These are phyloP conservation scores for Coenonympha glycerion DNA, from an alignment of 2,888 invertebrate species.

Conservation along the genomic window DNA sequence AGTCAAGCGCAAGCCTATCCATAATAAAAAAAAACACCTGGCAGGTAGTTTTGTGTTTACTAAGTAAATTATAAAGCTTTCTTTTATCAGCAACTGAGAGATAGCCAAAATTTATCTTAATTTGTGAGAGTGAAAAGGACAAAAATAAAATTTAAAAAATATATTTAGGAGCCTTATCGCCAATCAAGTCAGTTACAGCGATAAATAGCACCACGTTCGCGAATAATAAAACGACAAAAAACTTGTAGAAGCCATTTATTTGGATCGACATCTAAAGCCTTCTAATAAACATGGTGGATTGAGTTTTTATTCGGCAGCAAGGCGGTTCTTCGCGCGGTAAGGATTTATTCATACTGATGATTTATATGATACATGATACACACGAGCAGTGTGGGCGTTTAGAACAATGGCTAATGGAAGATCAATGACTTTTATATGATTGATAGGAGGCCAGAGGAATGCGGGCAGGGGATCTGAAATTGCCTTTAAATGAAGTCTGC, in stretches of 20 bases:
- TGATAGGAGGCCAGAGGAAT: background rate
- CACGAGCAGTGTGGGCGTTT: background rate
- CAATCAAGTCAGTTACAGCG: background rate
- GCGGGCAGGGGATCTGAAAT: too few relatives aligned
- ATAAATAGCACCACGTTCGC: background rate
- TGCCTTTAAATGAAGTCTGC: too few relatives aligned
- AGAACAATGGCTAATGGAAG: background rate
- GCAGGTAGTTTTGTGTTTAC: too few relatives aligned
- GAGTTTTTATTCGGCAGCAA: constrained; percentile 36
- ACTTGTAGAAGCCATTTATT: background rate
- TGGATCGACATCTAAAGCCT: background rate
- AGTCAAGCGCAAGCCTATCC: too few relatives aligned
- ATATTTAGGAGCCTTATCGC: background rate
- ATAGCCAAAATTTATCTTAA: too few relatives aligned
- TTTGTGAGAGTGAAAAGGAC: too few relatives aligned
- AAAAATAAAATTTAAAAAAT: too few relatives aligned
- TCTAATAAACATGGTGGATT: constrained; percentile 38
- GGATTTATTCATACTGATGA: background rate
- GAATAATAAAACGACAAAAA: background rate
- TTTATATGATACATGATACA: background rate
- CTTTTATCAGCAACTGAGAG: too few relatives aligned
- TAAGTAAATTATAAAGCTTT: too few relatives aligned
- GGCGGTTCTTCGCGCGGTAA: constrained; percentile 34
- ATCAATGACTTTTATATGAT: background rate
- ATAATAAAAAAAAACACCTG: too few relatives aligned